Base-by-base conservation (phyloP, 2,888 invertebrate species). In the Sinopyrophorus schimmeli region DNA sequence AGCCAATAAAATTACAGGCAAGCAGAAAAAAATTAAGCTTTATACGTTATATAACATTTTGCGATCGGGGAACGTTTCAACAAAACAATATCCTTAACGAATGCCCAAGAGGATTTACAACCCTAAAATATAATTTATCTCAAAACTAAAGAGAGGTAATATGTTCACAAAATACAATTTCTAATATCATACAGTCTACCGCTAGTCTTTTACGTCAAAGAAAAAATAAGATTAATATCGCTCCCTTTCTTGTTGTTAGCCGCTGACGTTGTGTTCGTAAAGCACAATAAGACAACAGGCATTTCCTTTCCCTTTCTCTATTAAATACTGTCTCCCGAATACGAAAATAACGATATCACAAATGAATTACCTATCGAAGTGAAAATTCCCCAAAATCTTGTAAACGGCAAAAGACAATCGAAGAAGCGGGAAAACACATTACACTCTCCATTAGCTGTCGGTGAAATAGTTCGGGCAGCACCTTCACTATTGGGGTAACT, bases 371-470 rank as follows among this genome's bases (percentile, higher is more conserved):
- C 70, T 35, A 72, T 65, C 26, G 69, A 63, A 3, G 68, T 68
- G 42, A 70, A 61, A 21, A 72, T 59, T 4, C 71, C 71, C 65
- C 69, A 69, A 39, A 69, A 63, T 30, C 71, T 55, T 5, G 68
- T 68, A 54, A 69, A 65, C 14, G 62, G 65, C 14, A 62, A 59
- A 37, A 70, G 57, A 46, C 61, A 63, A 39, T 67, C 66, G 60
- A 65, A 67, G 49, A 66, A 60, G 38, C 63, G 38, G 1, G 39
- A 30, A n/a, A 38, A 62, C 18, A 44, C 21, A 34, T 40, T 38
- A 35, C 35, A 41, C 16, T 43, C 44, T 31, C 27, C 32, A 17
- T 38, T 27, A 5, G 24, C 20, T 3, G 34, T 34, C 4, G 47
- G 21, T 11, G 34, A 34, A 20, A 28, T 15, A 18, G 27, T 34